Percentiles rank a stretch among this genome's conserved stretches.
Evolutionary conservation across 2,113 vertebrate genomes (phyloP).

Genomic region (Turdus rufiventris): DNA sequence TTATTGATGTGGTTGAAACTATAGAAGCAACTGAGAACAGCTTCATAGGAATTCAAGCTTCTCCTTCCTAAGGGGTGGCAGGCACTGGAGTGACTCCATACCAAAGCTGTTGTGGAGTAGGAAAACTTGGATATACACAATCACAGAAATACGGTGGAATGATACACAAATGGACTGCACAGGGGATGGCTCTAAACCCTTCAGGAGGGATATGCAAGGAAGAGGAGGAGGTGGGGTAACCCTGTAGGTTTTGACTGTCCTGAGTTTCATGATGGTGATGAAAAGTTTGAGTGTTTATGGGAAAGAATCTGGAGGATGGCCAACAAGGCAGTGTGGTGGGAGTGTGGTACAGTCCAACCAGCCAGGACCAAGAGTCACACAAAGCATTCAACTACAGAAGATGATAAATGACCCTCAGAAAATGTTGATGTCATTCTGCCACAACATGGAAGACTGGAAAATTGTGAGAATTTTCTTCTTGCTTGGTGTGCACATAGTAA

Average conservation of each 20-base stretch:
- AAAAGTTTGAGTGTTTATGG: background rate
- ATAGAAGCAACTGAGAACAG: background rate
- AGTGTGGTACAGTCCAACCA: background rate
- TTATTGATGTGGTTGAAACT: background rate
- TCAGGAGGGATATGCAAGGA: background rate
- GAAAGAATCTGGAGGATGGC: background rate
- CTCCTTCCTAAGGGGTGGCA: background rate
- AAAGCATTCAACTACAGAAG: background rate
- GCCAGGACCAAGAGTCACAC: background rate
- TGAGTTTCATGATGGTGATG: background rate
- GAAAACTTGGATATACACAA: background rate
- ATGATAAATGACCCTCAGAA: background rate
- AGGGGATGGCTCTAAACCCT: background rate
- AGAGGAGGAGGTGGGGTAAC: background rate
- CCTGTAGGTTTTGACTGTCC: fast-evolving
- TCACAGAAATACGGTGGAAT: background rate
- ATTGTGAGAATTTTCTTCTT: background rate
- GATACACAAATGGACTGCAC: background rate
- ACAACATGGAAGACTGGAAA: background rate
- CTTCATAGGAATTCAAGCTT: background rate
- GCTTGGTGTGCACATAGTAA: background rate
- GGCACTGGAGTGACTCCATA: background rate
- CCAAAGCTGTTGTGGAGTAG: background rate
- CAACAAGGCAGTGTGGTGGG: background rate
- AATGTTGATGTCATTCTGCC: background rate